Conservation (phyloP, 2,888 invertebrate species). For the Drosophila paramelanica region DNA sequence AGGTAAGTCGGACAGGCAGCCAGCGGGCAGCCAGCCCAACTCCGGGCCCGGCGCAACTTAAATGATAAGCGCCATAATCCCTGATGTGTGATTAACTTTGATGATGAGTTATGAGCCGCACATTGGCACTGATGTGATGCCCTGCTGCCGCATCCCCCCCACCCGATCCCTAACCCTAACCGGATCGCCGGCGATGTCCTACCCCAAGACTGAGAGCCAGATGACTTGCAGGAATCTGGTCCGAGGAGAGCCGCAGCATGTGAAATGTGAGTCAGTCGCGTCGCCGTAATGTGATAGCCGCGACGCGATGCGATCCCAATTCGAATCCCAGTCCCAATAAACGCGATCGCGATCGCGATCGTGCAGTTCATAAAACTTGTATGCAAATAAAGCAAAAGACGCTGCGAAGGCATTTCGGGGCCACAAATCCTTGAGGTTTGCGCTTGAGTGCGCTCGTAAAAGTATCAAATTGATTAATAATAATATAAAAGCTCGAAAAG, state of each 20-base stretch:
- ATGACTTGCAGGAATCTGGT: constrained; percentile 77
- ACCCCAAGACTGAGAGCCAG: constrained; percentile 51
- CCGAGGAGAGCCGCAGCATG: constrained; percentile 53
- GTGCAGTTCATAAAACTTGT: constrained; percentile 72
- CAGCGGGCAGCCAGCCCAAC: not conserved
- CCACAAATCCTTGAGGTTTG: constrained; percentile 73
- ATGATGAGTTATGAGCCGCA: constrained; percentile 80
- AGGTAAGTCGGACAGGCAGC: constrained; percentile 46
- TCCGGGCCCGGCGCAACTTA: constrained; percentile 48
- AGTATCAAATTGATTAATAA: constrained; percentile 81
- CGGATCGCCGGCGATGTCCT: constrained; percentile 33
- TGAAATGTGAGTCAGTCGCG: constrained; percentile 76
- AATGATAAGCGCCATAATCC: constrained; percentile 81
- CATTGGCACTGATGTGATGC: constrained; percentile 74
- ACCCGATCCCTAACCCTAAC: not conserved
- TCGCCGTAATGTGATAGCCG: constrained; percentile 74
- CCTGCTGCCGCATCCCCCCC: constrained; percentile 9
- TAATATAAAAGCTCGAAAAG: constrained; percentile 68
- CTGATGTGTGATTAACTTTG: constrained; percentile 81
- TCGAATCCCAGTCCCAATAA: constrained; percentile 18
- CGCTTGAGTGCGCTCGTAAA: constrained; percentile 78
- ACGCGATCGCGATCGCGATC: constrained; percentile 38
- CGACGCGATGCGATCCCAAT: constrained; percentile 50
- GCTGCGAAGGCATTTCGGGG: constrained; percentile 42
- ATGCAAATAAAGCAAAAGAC: constrained; percentile 66